Evolutionary conservation across 2,113 vertebrate species (phyloP).

Genomic region (Smithornis capensis): DNA sequence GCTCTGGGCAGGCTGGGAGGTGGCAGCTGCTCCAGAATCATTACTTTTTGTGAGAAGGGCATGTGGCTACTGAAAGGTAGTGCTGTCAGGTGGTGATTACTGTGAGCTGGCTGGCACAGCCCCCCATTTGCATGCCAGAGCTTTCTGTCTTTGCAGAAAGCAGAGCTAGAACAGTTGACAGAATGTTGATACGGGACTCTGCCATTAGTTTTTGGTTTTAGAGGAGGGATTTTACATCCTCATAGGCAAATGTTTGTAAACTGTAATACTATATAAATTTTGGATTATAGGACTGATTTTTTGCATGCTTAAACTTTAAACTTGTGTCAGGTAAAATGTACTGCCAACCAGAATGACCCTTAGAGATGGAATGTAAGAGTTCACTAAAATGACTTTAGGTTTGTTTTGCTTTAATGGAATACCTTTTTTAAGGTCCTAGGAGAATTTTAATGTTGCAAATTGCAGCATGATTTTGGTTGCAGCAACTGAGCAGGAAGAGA

Average conservation of each 20-base stretch:
- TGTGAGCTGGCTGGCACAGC: background rate
- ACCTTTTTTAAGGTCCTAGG: background rate
- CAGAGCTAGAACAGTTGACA: background rate
- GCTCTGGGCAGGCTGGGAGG: background rate
- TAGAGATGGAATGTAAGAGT: background rate
- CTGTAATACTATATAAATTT: background rate
- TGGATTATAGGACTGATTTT: background rate
- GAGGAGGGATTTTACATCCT: background rate
- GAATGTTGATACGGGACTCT: background rate
- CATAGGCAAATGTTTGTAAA: background rate
- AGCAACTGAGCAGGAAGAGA: slow-evolving; percentile 37
- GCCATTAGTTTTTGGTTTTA: background rate
- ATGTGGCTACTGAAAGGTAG: background rate
- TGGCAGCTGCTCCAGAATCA: background rate
- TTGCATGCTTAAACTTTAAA: background rate
- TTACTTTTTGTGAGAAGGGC: background rate
- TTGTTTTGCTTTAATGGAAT: background rate
- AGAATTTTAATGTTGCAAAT: background rate
- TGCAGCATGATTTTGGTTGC: slow-evolving; percentile 23
- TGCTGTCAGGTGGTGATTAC: background rate
- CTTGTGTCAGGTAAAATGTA: background rate
- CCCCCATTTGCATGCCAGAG: fast-evolving
- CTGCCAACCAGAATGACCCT: background rate
- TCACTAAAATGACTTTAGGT: background rate
- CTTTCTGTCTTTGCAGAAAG: background rate